Evolutionary conservation across 2,797 vertebrate genomes (phyloP).

Genomic region (Anabacerthia variegaticeps): DNA sequence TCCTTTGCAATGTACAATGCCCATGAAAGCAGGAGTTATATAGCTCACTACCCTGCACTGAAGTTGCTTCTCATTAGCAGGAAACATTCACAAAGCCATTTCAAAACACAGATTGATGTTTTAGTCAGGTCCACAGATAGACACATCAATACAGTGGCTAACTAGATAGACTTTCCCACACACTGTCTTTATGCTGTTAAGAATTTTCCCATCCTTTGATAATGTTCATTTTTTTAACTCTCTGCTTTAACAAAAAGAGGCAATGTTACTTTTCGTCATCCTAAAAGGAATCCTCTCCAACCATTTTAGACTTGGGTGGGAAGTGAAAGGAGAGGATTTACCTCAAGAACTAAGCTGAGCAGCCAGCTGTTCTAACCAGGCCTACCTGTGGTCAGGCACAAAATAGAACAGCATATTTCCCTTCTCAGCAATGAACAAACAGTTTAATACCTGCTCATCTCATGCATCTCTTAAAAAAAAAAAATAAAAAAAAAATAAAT

Average conservation of each 20-base stretch:
- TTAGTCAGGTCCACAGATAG: background rate
- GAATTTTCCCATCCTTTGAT: background rate
- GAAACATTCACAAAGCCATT: background rate
- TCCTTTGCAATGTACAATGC: accelerated
- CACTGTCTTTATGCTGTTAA: background rate
- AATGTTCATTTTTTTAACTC: background rate
- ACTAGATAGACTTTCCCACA: background rate
- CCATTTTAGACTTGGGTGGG: background rate
- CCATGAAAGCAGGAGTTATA: background rate
- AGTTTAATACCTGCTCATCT: background rate
- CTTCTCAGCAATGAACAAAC: background rate
- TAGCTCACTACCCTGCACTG: background rate
- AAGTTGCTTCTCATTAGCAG: background rate
- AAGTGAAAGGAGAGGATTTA: background rate
- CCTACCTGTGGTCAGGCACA: background rate
- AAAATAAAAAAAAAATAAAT: no score
- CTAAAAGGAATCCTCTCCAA: background rate
- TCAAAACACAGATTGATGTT: background rate
- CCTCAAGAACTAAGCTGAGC: background rate
- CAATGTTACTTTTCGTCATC: background rate
- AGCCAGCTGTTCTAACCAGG: background rate
- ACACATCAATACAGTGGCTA: background rate
- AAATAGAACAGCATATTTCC: background rate
- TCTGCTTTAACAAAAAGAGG: background rate
- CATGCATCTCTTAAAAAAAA: background rate